These are phyloP conservation scores for Ferrisia virgata DNA, from an alignment of 2,888 invertebrate species.

Conservation along the genomic window DNA sequence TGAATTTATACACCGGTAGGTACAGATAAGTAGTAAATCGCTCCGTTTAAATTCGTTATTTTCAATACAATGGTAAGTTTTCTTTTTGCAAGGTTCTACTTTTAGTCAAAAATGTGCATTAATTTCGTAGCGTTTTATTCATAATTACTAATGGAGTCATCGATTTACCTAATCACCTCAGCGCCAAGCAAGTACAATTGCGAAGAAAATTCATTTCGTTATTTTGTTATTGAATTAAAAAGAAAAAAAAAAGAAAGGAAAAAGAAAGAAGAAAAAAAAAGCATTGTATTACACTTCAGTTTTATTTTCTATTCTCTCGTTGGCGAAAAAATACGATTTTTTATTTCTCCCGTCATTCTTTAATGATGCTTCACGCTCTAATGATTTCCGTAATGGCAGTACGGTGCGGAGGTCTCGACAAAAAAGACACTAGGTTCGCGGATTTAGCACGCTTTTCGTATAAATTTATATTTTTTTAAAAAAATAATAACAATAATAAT, in stretches of 20 bases:
- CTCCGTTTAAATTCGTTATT: no score
- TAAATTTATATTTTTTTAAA: not conserved
- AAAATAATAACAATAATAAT: not conserved
- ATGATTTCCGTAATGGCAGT: constrained; percentile 17
- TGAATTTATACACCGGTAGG: no score
- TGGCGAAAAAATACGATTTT: not conserved
- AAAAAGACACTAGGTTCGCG: not conserved
- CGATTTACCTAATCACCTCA: not conserved
- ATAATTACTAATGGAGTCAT: constrained; percentile 9
- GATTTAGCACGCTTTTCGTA: not conserved
- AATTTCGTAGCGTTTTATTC: not conserved
- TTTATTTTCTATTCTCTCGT: not conserved
- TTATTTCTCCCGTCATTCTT: constrained; percentile 8
- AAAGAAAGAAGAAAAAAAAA: not conserved
- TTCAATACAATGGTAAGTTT: not conserved
- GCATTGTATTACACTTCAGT: not conserved
- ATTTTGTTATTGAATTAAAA: constrained; percentile 2
- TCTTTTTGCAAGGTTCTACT: not conserved
- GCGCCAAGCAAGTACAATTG: not conserved
- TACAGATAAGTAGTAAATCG: no score
- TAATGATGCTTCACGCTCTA: constrained; percentile 14
- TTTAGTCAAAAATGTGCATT: not conserved
- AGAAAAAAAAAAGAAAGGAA: not conserved
- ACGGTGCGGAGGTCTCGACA: not conserved
- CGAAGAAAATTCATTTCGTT: not conserved